Evolutionary conservation across 2,113 vertebrate species (phyloP).

Genomic region (Ailurus styani): DNA sequence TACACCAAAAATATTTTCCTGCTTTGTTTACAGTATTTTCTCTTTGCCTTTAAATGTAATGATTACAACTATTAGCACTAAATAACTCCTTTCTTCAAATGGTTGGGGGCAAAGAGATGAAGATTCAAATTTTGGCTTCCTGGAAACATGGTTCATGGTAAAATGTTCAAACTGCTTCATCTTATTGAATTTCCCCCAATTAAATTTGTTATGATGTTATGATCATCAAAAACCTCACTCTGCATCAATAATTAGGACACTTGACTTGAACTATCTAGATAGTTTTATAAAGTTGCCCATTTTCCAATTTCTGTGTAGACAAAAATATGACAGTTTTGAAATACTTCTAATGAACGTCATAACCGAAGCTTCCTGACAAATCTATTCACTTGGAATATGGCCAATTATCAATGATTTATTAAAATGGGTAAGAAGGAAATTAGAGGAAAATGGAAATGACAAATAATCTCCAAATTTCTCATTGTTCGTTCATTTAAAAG

Average conservation of each 20-base stretch:
- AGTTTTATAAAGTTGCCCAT: conserved; percentile 29
- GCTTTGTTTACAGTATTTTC: conserved; percentile 68
- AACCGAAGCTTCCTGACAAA: neutral
- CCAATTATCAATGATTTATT: conserved; percentile 63
- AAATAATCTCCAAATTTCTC: conserved; percentile 68
- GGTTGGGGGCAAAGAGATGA: neutral
- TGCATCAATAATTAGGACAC: conserved; percentile 16
- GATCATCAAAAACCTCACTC: conserved; percentile 5
- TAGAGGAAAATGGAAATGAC: conserved; percentile 58
- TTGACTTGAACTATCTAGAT: conserved; percentile 34
- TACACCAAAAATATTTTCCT: conserved; percentile 80
- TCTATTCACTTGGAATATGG: conserved; percentile 39
- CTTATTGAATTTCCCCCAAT: conserved; percentile 13
- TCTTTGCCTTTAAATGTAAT: conserved; percentile 57
- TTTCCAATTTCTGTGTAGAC: neutral
- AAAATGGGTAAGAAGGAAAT: conserved; percentile 45
- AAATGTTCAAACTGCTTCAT: neutral
- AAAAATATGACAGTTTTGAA: conserved; percentile 50
- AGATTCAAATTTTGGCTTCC: conserved; percentile 18
- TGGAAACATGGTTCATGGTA: neutral
- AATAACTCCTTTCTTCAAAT: conserved; percentile 1
- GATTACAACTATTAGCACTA: conserved; percentile 61
- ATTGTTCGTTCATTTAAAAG: conserved; percentile 65
- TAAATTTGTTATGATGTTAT: conserved; percentile 23
- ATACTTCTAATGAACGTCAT: conserved; percentile 26